Base-by-base conservation (phyloP, 2,888 invertebrate genomes). In the Pheosia gnoma region DNA sequence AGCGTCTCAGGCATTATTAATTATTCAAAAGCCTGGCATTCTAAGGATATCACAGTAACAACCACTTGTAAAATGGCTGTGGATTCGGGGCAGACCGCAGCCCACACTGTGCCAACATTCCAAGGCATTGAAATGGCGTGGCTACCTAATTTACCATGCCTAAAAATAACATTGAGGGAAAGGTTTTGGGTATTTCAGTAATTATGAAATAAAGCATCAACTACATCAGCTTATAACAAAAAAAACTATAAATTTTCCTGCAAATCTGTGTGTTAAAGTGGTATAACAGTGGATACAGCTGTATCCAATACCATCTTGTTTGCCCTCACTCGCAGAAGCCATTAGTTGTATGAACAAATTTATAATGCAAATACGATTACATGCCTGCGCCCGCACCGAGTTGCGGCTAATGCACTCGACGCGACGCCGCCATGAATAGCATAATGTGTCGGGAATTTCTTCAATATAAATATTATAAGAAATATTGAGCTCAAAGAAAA, bases 301-400 rank as follows among this genome's bases (percentile, higher is more conserved):
- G 74, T 71, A 74, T 72, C 69, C 70, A 68, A 70, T 72, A 70
- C 68, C 61, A 73, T 72, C 75, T 80, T 86, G 83, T 89, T 89
- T 89, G 81, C 84, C 72, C 81, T 81, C 80, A 84, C 85, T 84
- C 82, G 83, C 81, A 82, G 81, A 84, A 83, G 79, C 89, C 89
- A 91, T 92, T 93, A 92, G 82, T 82, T 85, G 87, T 88, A 87
- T 84, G 83, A 86, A 88, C 87, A 88, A 89, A 92, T 92, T 92
- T 92, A 91, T 93, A 92, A 93, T 93, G 93, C 89, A 93, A 93
- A 93, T 91, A 91, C 88, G 90, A 93, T 92, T 92, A 91, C 90
- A 84, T 74, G 82, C 84, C 81, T 78, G 82, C 82, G 85, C 82
- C 25, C 79, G 82, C 82, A 85, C 81, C 77, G 82, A 79, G 83